Percentiles rank a stretch among this genome's conserved stretches.
phyloP scores from a whole-genome alignment of 2,888 invertebrate species.

The Synergus laeviventris region DNA sequence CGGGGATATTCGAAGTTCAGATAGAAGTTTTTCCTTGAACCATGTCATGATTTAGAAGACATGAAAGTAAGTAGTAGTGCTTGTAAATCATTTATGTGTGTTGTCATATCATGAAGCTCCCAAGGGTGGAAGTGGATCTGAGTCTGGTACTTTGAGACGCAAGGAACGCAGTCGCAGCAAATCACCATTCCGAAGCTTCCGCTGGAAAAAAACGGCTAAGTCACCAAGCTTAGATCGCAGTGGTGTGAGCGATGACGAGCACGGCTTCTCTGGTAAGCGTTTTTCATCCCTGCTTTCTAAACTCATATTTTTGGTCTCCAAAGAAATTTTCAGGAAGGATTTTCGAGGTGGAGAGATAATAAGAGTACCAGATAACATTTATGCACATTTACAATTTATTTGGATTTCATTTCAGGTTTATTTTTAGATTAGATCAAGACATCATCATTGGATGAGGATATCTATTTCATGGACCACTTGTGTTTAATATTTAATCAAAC shows the following conservation, averaged over 20 bases:
- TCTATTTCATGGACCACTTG: not conserved
- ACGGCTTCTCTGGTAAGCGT: slow-evolving; percentile 77
- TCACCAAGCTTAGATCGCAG: slow-evolving; percentile 81
- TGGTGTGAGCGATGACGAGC: slow-evolving; percentile 89
- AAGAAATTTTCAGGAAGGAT: slow-evolving; percentile 15
- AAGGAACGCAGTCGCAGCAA: slow-evolving; percentile 94
- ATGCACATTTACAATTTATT: not conserved
- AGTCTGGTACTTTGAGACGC: slow-evolving; percentile 73
- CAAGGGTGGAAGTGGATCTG: slow-evolving; percentile 70
- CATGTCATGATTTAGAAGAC: slow-evolving; percentile 29
- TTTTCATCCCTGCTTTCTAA: slow-evolving; percentile 43
- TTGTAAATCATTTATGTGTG: slow-evolving; percentile 53
- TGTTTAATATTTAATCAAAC: not conserved
- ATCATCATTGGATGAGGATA: not conserved
- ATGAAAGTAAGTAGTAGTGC: slow-evolving; percentile 64
- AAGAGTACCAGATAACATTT: not conserved
- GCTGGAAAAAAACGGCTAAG: slow-evolving; percentile 88
- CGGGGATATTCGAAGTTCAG: slow-evolving; percentile 29
- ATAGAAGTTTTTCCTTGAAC: not conserved
- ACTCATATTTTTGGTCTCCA: slow-evolving; percentile 19
- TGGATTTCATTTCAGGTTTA: not conserved
- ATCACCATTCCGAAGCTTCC: slow-evolving; percentile 95
- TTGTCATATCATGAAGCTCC: slow-evolving; percentile 68
- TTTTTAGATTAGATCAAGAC: not conserved
- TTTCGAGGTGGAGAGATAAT: not conserved